Evolutionary conservation across 2,888 invertebrate genomes (phyloP), one percentile per base, ranked within the genome.

Genomic region (Hyles lineata): DNA sequence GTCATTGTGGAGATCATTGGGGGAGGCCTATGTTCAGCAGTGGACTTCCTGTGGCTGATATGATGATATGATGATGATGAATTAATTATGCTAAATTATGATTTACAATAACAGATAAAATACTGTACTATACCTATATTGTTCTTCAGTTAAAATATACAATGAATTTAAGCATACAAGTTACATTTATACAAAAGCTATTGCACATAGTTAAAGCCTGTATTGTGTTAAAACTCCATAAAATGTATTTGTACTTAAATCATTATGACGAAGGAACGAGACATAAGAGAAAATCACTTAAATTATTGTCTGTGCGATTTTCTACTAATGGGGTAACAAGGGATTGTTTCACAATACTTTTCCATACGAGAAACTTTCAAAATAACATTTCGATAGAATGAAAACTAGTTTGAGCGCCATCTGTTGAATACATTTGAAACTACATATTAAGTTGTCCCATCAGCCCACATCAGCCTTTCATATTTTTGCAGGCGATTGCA

Each of bases 281-380:
- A 63, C 11, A 15, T 4, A 67, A 67, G 23, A 62, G 9, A 67
- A 23, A 62, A 62, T 29, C 61, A 19, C 61, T 50, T 8, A 50
- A 67, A 43, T 67, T 50, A 67, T 67, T 67, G 67, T 50, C 50
- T 50, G 7, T 67, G 23, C 50, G 2, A 67, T 67, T 63, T 29
- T 67, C 43, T 67, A 67, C 21, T 23, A 43, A 61, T 21, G 43
- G 21, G 15, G 8, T 43, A 35, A n/a, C 2, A 35, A 35, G 8
- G n/a, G 17, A 43, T 35, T 21, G 11, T 63, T 21, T 67, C 23
- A 67, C 50, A 67, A 67, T 17, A 50, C 6, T 25, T 63, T 23
- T 29, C 19, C 7, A 29, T 61, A 17, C 5, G 17, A 25, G 29
- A 2, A 23, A 59, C 7, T 59, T 23, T 23, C 1, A 23, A 9